Base-by-base conservation (phyloP, 2,888 invertebrate species). In the Beris chalybata region DNA sequence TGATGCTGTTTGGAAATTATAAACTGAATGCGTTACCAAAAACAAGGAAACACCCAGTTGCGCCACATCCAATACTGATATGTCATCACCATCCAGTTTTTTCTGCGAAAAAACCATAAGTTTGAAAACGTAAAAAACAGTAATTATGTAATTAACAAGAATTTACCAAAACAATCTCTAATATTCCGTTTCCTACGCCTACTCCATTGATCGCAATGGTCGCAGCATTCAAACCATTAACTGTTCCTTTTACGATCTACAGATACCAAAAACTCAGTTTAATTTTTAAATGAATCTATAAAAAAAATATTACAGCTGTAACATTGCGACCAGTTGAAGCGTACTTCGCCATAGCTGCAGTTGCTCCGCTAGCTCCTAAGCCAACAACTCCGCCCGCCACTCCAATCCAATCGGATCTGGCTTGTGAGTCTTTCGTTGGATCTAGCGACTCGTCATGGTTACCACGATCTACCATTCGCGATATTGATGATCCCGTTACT, bases 1-100 rank as follows among this genome's bases (percentile, higher is more conserved):
- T 11, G 76, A 75, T 1, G 79, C 79, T 43, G 77, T 71, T 44
- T 74, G 75, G 45, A 79, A 79, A 66, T 80, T 80, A 66, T 70
- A 74, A 2, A 75, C 72, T 15, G 79, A 78, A 71, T 79, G 76
- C 0, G 79, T 79, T 65, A 79, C 76, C 4, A 79, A 58, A 11
- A 76, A 74, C 50, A 79, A 67, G 2, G 79, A 79, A 9, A 76
- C 74, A 4, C 77, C 76, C 4, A 79, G 59, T 69, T 79, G 79
- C 2, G 75, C 29, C 0, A 70, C 9, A 32, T 79, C 78, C 63
- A 79, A 61, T 11, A 69, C 1, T 7, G 73, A 68, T n/a, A 79
- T 71, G 30, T 73, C 58, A 29, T 78, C 79, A 15, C 73, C 76
- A 69, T 79, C 75, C 0, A 70, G 44, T 11, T 54, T 64, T 75